Conservation (phyloP, 2,797 vertebrate species). For the Chiroxiphia lanceolata region DNA sequence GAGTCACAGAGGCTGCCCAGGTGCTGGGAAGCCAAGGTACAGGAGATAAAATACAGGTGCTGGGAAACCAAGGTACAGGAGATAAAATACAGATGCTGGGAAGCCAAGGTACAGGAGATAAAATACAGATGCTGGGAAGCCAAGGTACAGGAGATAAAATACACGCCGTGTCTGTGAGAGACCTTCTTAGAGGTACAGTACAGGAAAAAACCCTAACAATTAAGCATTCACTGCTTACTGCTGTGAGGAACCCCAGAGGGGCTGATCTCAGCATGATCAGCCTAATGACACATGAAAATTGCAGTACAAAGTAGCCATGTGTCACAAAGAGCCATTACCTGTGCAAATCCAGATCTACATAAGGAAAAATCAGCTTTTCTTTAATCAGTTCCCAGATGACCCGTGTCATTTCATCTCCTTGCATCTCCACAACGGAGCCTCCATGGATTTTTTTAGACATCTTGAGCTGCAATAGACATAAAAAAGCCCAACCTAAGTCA, state of each 20-base stretch:
- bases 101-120: neutral
- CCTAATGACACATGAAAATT: neutral
- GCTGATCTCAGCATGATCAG: neutral
- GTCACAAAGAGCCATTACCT: conserved; percentile 79
- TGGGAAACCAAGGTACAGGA: neutral
- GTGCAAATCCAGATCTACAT: conserved; percentile 93
- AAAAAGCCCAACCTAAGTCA: neutral
- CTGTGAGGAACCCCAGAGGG: neutral
- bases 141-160: neutral
- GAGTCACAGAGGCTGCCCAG: neutral
- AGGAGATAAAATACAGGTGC: neutral
- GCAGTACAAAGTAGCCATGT: neutral
- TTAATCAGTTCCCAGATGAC: conserved; percentile 99
- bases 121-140: neutral
- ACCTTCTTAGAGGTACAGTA: neutral
- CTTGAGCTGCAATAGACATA: conserved; percentile 54
- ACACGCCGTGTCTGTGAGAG: neutral
- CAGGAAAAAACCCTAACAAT: neutral
- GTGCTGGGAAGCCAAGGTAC: neutral
- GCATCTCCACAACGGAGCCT: conserved; percentile 96
- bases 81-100: neutral
- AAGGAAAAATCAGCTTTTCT: conserved; percentile 95
- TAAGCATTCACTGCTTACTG: neutral
- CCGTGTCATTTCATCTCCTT: conserved; percentile 98
- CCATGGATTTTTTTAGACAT: conserved; percentile 93